These are phyloP conservation scores for Pseudorectes ferrugineus DNA, from an alignment of 2,113 vertebrate genomes.

Conservation along the genomic window DNA sequence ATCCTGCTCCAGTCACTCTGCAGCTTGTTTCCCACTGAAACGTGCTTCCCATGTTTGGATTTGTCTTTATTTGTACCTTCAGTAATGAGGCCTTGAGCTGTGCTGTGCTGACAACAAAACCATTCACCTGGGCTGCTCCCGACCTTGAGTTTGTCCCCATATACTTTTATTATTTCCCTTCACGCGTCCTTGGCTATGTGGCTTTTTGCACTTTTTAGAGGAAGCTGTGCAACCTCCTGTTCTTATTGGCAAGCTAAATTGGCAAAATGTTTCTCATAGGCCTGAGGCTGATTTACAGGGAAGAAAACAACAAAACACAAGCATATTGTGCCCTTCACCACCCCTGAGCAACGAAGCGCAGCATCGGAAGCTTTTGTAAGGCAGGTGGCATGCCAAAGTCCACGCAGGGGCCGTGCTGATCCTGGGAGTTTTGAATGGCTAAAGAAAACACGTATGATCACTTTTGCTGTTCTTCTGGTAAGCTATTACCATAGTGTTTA, in stretches of 20 bases:
- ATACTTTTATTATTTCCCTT: neutral
- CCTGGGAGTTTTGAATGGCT: neutral
- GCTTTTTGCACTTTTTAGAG: conserved; percentile 13
- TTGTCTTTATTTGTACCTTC: neutral
- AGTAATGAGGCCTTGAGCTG: neutral
- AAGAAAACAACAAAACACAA: neutral
- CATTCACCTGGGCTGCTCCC: neutral
- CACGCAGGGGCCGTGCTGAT: accelerated
- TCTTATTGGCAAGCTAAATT: neutral
- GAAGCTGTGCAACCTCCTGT: conserved; percentile 44
- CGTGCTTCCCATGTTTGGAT: neutral
- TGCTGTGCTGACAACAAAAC: neutral
- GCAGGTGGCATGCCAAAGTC: neutral
- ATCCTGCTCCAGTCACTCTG: accelerated
- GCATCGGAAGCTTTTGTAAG: neutral
- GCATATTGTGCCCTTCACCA: neutral
- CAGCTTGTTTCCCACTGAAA: neutral
- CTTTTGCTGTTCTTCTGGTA: neutral
- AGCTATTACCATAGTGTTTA: neutral
- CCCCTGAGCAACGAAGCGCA: neutral
- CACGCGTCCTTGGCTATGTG: neutral
- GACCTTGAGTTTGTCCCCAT: neutral
- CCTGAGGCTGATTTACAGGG: neutral
- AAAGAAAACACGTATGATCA: neutral
- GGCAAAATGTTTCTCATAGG: neutral